These are phyloP conservation scores for Sweltsa coloradensis DNA, from an alignment of 1,140 invertebrate species.

Conservation along the genomic window DNA sequence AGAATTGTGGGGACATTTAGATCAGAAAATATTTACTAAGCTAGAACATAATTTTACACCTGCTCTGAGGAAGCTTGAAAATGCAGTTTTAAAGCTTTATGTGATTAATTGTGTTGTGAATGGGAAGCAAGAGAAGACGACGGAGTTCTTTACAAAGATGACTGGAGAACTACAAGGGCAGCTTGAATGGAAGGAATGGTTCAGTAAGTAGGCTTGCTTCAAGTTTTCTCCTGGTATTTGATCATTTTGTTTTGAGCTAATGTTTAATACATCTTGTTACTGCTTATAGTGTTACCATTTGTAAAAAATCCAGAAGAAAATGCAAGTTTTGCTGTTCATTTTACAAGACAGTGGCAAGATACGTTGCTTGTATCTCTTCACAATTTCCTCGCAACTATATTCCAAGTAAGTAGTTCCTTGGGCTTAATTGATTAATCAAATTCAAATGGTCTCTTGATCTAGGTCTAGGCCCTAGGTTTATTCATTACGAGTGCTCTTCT, in stretches of 20 bases:
- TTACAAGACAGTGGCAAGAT: constrained; percentile 90
- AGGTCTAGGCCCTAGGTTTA: too few relatives aligned
- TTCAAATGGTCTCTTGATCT: too few relatives aligned
- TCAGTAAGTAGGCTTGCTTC: constrained; percentile 57
- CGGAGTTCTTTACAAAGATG: constrained; percentile 84
- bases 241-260: constrained; percentile 2
- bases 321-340: constrained; percentile 74
- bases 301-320: constrained; percentile 85
- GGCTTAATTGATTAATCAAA: constrained; percentile 7
- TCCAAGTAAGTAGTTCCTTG: constrained; percentile 42
- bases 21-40: constrained; percentile 72
- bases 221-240: constrained; percentile 6
- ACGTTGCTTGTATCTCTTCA: constrained; percentile 85
- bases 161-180: constrained; percentile 76
- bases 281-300: constrained; percentile 58
- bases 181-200: constrained; percentile 94
- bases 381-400: constrained; percentile 85
- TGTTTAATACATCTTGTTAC: not conserved
- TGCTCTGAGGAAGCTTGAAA: constrained; percentile 77
- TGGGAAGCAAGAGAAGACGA: constrained; percentile 70
- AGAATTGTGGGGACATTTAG: constrained; percentile 80
- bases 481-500: too few relatives aligned
- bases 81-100: constrained; percentile 79
- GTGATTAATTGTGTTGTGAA: constrained; percentile 72
- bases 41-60: constrained; percentile 70